A percentile compares a stretch with the other conserved stretches of the same genome.
phyloP scores from a whole-genome alignment of 2,888 invertebrate species.

The Meliscaeva auricollis region DNA sequence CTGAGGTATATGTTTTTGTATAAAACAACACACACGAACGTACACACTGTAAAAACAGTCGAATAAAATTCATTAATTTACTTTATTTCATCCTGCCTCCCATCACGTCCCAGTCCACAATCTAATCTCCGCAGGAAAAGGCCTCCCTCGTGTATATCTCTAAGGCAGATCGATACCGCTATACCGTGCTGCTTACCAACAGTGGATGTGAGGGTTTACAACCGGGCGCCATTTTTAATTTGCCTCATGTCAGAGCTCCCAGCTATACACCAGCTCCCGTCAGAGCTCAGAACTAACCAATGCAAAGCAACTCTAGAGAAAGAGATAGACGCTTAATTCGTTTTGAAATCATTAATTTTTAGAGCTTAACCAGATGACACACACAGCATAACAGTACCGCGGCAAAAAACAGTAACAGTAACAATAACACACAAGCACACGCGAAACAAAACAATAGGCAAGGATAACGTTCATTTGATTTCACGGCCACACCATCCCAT shows the following conservation, averaged over 20 bases:
- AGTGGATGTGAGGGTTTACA: conserved; percentile 66
- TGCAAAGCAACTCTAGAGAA: conserved; percentile 15
- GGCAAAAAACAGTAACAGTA: conserved; percentile 29
- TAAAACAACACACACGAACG: conserved; percentile 53
- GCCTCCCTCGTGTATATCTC: conserved; percentile 51
- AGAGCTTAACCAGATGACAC: conserved; percentile 84
- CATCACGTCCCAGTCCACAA: neutral
- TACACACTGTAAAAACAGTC: conserved; percentile 51
- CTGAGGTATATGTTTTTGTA: conserved; percentile 31
- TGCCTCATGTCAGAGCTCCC: conserved; percentile 13
- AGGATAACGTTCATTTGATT: conserved; percentile 68
- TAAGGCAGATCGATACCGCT: conserved; percentile 68
- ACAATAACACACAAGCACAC: conserved; percentile 59
- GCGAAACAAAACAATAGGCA: conserved; percentile 71
- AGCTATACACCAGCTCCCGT: neutral
- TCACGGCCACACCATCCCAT: conserved; percentile 3
- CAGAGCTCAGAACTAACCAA: neutral
- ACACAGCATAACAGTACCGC: conserved; percentile 76
- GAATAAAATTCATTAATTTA: conserved; percentile 73
- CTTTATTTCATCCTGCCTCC: conserved; percentile 35
- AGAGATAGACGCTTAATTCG: conserved; percentile 62
- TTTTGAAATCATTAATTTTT: conserved; percentile 83
- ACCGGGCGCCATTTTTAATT: conserved; percentile 73
- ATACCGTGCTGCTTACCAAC: conserved; percentile 35
- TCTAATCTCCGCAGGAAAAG: conserved; percentile 1